Percentiles rank a stretch among this genome's conserved stretches.
phyloP scores from a whole-genome alignment of 1,140 invertebrate species.

The Thaumetopoea pityocampa region DNA sequence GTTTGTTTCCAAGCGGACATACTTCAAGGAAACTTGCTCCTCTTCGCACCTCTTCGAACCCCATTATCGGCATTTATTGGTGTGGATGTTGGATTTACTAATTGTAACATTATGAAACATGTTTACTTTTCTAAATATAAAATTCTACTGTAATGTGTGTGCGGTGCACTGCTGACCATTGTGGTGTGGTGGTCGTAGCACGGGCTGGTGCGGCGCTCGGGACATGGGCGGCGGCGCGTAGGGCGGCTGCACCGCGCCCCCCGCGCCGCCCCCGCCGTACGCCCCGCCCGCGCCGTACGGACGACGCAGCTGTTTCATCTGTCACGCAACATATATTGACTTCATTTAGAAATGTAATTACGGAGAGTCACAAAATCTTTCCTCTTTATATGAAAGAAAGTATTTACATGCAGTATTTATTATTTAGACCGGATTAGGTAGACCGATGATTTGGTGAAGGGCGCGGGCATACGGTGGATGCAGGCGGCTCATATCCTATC shows the following conservation, averaged over 20 bases:
- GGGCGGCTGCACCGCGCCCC: slow-evolving; percentile 36
- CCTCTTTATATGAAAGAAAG: background rate
- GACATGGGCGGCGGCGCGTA: slow-evolving; percentile 28
- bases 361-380: background rate
- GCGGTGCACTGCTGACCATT: slow-evolving; percentile 22
- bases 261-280: slow-evolving; percentile 37
- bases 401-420: too few species aligned
- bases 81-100: too few species aligned
- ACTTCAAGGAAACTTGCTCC: too few species aligned
- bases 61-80: too few species aligned
- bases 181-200: slow-evolving; percentile 25
- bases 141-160: slow-evolving; percentile 1
- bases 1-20: too few species aligned
- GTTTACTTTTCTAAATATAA: background rate
- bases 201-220: slow-evolving; percentile 29
- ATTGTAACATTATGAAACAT: background rate
- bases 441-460: too few species aligned
- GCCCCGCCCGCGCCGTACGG: slow-evolving; percentile 46
- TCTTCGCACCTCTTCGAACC: too few species aligned
- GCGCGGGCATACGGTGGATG: too few species aligned
- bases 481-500: too few species aligned
- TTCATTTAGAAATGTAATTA: too few species aligned
- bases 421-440: too few species aligned
- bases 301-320: slow-evolving; percentile 46
- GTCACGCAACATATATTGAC: slow-evolving; percentile 19